These are phyloP conservation scores for Paelopatides confundens DNA, from an alignment of 53 echinoderm and acorn worm species.

Conservation along the genomic window DNA sequence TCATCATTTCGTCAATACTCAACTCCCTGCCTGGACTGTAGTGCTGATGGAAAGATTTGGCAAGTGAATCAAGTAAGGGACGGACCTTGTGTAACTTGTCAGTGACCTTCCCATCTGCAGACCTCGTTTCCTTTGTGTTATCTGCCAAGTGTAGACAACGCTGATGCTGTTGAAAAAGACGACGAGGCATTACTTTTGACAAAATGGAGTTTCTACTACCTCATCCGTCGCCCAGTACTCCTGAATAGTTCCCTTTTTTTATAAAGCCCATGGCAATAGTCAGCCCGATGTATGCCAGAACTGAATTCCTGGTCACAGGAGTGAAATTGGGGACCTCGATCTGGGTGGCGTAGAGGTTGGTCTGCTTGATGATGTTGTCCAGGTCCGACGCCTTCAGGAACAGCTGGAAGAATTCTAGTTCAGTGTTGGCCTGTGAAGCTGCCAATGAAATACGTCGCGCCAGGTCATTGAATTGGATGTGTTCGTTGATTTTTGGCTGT, in stretches of 20 bases:
- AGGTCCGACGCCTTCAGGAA: too few relatives aligned
- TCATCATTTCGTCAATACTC: constrained; percentile 27
- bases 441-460: too few relatives aligned
- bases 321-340: neutral
- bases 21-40: constrained; percentile 32
- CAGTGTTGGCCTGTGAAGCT: too few relatives aligned
- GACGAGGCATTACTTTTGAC: neutral
- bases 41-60: constrained; percentile 2
- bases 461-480: too few relatives aligned
- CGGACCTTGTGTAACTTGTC: constrained; percentile 34
- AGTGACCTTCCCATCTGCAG: neutral
- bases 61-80: neutral
- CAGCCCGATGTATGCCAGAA: neutral
- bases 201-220: neutral
- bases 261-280: neutral
- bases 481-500: too few relatives aligned
- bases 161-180: neutral
- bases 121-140: neutral
- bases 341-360: neutral
- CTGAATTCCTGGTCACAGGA: neutral
- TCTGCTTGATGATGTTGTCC: neutral
- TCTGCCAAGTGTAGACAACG: neutral
- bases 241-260: neutral
- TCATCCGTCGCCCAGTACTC: neutral
- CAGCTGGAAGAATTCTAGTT: too few relatives aligned